These are phyloP conservation scores for Myotis findleyi DNA, from an alignment of 2,797 vertebrate species.

Conservation along the genomic window DNA sequence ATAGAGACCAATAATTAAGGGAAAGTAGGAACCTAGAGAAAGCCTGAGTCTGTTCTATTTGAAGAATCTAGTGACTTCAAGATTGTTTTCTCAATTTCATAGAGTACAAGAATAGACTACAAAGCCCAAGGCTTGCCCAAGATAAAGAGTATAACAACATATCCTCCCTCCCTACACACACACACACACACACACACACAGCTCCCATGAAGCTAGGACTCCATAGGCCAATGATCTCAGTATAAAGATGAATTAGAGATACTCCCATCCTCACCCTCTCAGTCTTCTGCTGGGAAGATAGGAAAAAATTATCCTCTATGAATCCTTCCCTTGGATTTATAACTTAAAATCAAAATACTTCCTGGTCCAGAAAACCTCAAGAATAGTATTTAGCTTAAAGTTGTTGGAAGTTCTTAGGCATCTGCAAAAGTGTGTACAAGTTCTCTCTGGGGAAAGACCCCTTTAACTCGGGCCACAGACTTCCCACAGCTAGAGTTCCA, in stretches of 20 bases:
- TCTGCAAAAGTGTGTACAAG: neutral
- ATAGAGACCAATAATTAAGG: neutral
- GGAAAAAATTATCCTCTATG: neutral
- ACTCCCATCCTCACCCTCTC: neutral
- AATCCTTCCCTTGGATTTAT: neutral
- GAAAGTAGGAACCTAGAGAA: neutral
- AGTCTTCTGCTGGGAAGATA: neutral
- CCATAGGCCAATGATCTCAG: neutral
- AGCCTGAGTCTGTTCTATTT: neutral
- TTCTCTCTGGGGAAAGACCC: neutral
- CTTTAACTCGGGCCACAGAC: slow-evolving; percentile 3
- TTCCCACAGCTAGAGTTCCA: neutral
- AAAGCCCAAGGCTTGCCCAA: neutral
- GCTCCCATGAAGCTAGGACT: neutral
- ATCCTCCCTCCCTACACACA: neutral
- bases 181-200: neutral
- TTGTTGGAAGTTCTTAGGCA: neutral
- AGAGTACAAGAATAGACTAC: neutral
- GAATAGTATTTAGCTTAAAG: slow-evolving; percentile 21
- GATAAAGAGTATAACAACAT: neutral
- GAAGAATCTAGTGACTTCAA: neutral
- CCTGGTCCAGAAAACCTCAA: neutral
- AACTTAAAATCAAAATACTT: slow-evolving; percentile 11
- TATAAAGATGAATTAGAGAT: neutral
- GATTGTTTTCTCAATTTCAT: neutral